These are phyloP conservation scores for Bugula neritina DNA, from an alignment of 2,888 invertebrate genomes.

Conservation along the genomic window DNA sequence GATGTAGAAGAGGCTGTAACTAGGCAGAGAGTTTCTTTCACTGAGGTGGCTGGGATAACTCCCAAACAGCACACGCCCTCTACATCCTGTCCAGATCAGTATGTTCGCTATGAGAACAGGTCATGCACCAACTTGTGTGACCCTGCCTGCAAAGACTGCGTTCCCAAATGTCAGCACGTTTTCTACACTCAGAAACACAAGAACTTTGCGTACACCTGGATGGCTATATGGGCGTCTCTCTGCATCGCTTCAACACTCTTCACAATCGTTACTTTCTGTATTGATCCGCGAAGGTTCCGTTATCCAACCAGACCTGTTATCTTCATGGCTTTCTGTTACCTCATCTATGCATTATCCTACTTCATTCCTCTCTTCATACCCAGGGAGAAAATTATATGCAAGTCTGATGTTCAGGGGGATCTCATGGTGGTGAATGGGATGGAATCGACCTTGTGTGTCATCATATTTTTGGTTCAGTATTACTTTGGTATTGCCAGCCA, in stretches of 20 bases:
- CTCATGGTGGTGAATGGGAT: conserved; percentile 55
- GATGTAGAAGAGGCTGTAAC: conserved; percentile 8
- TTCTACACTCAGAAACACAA: conserved; percentile 66
- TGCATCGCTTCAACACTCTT: conserved; percentile 59
- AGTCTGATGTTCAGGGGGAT: conserved; percentile 56
- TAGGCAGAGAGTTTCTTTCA: conserved; percentile 8
- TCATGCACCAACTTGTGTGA: conserved; percentile 13
- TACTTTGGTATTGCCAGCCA: conserved; percentile 74
- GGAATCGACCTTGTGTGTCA: conserved; percentile 63
- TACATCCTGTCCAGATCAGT: conserved; percentile 40
- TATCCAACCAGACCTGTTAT: conserved; percentile 55
- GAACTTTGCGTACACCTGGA: conserved; percentile 67
- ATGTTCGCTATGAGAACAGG: conserved; percentile 34
- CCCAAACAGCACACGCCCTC: conserved; percentile 27
- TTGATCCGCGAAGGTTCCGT: conserved; percentile 53
- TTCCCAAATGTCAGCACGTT: conserved; percentile 62
- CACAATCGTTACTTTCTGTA: conserved; percentile 53
- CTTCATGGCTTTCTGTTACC: conserved; percentile 53
- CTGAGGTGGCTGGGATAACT: conserved; percentile 20
- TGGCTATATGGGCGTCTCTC: conserved; percentile 70
- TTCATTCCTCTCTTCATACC: conserved; percentile 50
- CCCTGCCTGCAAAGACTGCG: conserved; percentile 43
- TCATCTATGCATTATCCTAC: conserved; percentile 53
- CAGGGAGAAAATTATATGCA: conserved; percentile 55
- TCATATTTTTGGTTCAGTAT: conserved; percentile 67